phyloP scores from a whole-genome alignment of 2,113 vertebrate species.

The Corythoichthys intestinalis region DNA sequence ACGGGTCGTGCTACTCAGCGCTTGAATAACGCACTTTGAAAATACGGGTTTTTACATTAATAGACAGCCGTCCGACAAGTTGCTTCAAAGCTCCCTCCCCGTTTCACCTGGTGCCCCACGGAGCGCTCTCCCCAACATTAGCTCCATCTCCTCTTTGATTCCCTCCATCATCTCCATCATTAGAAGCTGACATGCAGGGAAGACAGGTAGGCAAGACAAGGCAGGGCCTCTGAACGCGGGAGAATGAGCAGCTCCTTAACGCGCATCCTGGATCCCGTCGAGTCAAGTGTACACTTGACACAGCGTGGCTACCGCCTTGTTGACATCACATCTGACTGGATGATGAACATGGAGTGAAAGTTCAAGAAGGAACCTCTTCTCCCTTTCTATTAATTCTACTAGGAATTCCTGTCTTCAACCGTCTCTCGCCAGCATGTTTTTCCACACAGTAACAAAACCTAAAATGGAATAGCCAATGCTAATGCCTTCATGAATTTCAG shows the following conservation, averaged over 20 bases:
- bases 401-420: neutral
- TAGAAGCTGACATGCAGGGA: slow-evolving; percentile 66
- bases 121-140: slow-evolving; percentile 59
- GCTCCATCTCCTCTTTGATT: slow-evolving; percentile 74
- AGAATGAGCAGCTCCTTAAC: slow-evolving; percentile 64
- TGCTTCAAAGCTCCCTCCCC: slow-evolving; percentile 72
- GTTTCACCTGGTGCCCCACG: slow-evolving; percentile 71
- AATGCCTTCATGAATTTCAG: neutral
- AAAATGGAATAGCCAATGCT: neutral
- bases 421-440: neutral
- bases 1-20: slow-evolving; percentile 53
- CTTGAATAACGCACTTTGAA: slow-evolving; percentile 76
- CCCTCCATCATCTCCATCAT: slow-evolving; percentile 72
- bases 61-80: slow-evolving; percentile 74
- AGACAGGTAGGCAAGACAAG: slow-evolving; percentile 46
- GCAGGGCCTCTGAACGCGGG: slow-evolving; percentile 43
- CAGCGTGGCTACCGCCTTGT: slow-evolving; percentile 52
- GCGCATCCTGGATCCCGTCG: slow-evolving; percentile 66
- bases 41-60: slow-evolving; percentile 77
- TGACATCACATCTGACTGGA: slow-evolving; percentile 48
- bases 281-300: slow-evolving; percentile 50
- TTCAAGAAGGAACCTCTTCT: neutral
- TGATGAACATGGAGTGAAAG: slow-evolving; percentile 2
- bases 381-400: neutral
- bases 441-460: neutral